Base-by-base conservation (phyloP, 1,140 invertebrate species). In the Listronotus bonariensis region DNA sequence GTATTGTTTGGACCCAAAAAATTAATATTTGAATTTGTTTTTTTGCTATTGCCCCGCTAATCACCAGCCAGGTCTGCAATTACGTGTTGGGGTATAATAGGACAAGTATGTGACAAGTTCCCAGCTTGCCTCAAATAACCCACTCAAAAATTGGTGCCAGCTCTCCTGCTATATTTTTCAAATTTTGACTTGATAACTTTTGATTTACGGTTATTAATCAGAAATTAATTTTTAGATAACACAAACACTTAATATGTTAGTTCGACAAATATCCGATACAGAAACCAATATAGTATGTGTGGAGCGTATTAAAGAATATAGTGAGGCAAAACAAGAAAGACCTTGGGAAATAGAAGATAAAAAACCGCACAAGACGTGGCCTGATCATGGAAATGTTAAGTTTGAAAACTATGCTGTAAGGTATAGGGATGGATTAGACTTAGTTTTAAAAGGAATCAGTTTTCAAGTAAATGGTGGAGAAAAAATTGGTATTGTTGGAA, bases 221-320 rank as follows among this genome's bases (percentile, higher is more conserved):
- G n/a, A n/a, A n/a, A 26, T 26, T 26, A 3, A 5, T 26, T 26
- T 26, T 26, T 26, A 26, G 88, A 89, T 97, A 49, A 98, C 96
- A 2, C 92, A 95, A 85, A 95, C 92, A 1, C 80, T 98, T 7
- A 98, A 97, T 79, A 97, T 93, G 95, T 81, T 97, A 65, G 95
- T 99, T 10, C 83, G 96, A 58, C 97, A 97, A 93, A 93, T 92
- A 0, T 93, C 93, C 6, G 96, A 98, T 73, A 88, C 98, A 26
- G 96, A 98, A 83, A 96, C 95, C 0, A 98, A 98, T 76, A 97
- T 98, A 65, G 96, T 98, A 0, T 92, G 95, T 10, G 95, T 98
- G 2, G 97, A 99, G 79, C 87, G 97, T 79, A 94, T 99, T 68
- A 95, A 95, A 76, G 96, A 98, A 76, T 98, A 98, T 76, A 88